Evolutionary conservation across 1,140 invertebrate genomes (phyloP).

Genomic region (Chironomus striatipennis): DNA sequence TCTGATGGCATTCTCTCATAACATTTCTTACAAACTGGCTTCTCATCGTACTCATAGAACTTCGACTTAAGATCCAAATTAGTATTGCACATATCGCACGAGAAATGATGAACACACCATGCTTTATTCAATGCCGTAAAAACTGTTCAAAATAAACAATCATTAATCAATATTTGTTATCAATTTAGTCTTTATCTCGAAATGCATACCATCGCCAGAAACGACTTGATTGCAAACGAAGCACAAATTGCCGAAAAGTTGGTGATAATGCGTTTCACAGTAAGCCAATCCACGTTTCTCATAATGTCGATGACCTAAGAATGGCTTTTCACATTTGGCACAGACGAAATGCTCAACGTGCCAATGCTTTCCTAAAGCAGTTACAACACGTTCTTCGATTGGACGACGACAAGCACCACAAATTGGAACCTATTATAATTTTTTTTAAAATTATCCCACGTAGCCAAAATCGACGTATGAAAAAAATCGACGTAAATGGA

Average conservation of each 20-base stretch:
- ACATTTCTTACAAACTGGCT: conserved; percentile 97
- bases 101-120: conserved; percentile 99
- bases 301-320: conserved; percentile 97
- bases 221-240: conserved; percentile 99
- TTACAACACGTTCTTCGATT: conserved; percentile 94
- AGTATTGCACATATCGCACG: conserved; percentile 95
- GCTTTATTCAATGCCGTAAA: conserved; percentile 98
- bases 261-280: conserved; percentile 98
- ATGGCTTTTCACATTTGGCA: conserved; percentile 99
- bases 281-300: conserved; percentile 98
- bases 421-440: conserved; percentile 63
- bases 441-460: not conserved
- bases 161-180: conserved; percentile 14
- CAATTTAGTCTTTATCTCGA: conserved; percentile 10
- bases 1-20: conserved; percentile 96
- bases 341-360: conserved; percentile 99
- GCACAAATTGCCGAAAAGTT: conserved; percentile 97
- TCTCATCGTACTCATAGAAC: conserved; percentile 98
- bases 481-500: no score
- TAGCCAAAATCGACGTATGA: no score
- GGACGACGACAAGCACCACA: conserved; percentile 95
- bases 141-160: conserved; percentile 51
- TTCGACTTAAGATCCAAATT: conserved; percentile 98
- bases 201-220: conserved; percentile 80
- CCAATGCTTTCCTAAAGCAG: conserved; percentile 98